Base-by-base conservation (phyloP, 2,888 invertebrate species). In the Aphodius sticticus region DNA sequence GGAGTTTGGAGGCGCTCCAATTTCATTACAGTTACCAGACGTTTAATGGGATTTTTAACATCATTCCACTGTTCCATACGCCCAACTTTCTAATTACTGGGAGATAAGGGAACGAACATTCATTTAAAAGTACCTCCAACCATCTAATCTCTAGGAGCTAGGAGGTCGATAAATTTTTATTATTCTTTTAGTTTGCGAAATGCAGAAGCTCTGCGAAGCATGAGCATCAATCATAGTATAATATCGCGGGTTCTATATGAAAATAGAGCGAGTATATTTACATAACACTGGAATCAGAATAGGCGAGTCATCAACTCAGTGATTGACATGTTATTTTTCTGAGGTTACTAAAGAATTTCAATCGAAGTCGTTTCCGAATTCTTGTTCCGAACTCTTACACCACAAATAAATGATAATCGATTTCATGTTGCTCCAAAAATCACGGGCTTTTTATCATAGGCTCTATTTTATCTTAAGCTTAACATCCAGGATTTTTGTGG, bases 41-140 rank as follows among this genome's bases (percentile, higher is more conserved):
- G 37, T 35, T 74, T 74, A 74, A 74, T 74, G 74, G n/a, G 74
- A 74, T 35, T 74, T 74, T 74, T 74, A 74, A 37, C 74, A 36
- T 74, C 74, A 9, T 53, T 53, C 53, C 53, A 53, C 53, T 53
- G 53, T 5, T 53, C 53, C 26, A 26, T 26, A 3, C 26, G 26
- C 3, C 26, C 53, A 53, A 53, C 53, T 53, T 53, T 53, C 9
- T 53, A 53, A 53, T 53, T 53, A 53, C 53, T 53, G 1, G 53
- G 12, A 53, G 53, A 53, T 53, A 53, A 53, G 53, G 53, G 9
- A 53, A 53, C 7, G 9, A 53, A 53, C 7, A 53, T 12, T 26
- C 26, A 26, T 26, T 26, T 26, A 26, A 26, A 26, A 26, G 26
- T 26, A 26, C 26, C 26, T 26, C n/a, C n/a, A n/a, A n/a, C n/a